Base-by-base conservation (phyloP, 1,140 invertebrate genomes). In the Aphelinus atriplicis region DNA sequence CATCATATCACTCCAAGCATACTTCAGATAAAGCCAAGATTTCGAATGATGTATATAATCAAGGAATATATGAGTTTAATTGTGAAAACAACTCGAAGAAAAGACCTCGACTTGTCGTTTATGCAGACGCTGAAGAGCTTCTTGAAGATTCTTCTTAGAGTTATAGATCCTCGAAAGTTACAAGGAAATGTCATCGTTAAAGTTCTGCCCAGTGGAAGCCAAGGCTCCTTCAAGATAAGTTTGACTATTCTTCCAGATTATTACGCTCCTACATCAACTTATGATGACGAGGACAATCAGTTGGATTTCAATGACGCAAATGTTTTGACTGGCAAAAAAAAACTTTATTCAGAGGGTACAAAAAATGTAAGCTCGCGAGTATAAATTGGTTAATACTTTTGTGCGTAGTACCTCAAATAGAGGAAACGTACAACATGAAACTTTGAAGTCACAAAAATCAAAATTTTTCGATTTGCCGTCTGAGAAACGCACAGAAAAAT, bases 371-470 rank as follows among this genome's bases (percentile, higher is more conserved):
- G 45, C 45, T 61, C 4, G 53, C 56, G 6, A 74, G 73, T 62
- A 65, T 74, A 26, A 46, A 74, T 4, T 2, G 58, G 68, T 74
- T 74, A 56, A 74, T 74, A 61, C 10, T 74, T 7, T 43, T 74
- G 7, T 67, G 64, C 58, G 10, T 74, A 61, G 73, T 68, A 9
- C 65, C 73, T 53, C 7, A 74, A 10, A 67, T 74, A 26, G 48
- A 66, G n/a, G 73, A 74, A 68, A 51, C 73, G 10, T 68, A 74
- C 5, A 66, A 73, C 48, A 48, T 73, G 45, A 56, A 73, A 48
- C 42, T 66, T 73, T 61, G 72, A 73, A 43, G 7, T 73, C 45
- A 73, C 64, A 53, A 62, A 60, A 42, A 67, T 73, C 26, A 26
- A 26, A 26, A 26, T 26, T 26, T 26, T 26, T 26, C 26, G 26